Conservation (phyloP, 2,113 vertebrate species). For the Tympanuchus pallidicinctus region DNA sequence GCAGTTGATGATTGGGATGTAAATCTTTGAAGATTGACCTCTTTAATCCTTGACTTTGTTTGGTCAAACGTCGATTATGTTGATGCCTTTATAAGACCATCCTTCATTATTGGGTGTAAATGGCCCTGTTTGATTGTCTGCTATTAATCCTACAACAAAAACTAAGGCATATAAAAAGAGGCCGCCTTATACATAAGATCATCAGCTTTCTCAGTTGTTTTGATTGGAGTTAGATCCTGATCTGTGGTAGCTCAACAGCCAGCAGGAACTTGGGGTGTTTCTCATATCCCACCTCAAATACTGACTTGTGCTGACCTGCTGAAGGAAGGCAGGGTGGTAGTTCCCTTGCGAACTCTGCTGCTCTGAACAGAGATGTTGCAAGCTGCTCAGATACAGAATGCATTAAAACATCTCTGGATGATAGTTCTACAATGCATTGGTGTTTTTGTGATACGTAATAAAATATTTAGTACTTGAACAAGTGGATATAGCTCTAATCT, state of each 20-base stretch:
- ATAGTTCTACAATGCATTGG: not conserved
- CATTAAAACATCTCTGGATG: not conserved
- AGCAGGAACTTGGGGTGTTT: not conserved
- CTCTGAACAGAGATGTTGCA: not conserved
- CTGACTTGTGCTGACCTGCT: not conserved
- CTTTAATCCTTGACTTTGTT: not conserved
- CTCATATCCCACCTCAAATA: not conserved
- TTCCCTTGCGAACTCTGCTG: not conserved
- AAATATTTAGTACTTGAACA: conserved; percentile 45
- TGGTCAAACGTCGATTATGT: not conserved
- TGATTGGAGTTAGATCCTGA: not conserved
- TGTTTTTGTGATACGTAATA: conserved; percentile 41
- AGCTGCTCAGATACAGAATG: not conserved
- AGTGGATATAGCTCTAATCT: conserved; percentile 48
- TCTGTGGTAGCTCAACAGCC: not conserved
- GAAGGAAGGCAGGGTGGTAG: not conserved
- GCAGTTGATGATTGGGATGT: not conserved
- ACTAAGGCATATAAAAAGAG: not conserved
- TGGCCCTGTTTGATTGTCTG: not conserved
- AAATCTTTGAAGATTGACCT: not conserved
- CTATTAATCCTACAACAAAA: not conserved
- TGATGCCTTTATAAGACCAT: not conserved
- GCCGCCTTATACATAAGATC: not conserved
- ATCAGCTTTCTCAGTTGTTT: not conserved
- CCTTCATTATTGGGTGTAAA: not conserved